Percentiles rank a stretch among this genome's conserved stretches.
phyloP scores from a whole-genome alignment of 2,797 vertebrate species.

The Cyprinodon diabolis region DNA sequence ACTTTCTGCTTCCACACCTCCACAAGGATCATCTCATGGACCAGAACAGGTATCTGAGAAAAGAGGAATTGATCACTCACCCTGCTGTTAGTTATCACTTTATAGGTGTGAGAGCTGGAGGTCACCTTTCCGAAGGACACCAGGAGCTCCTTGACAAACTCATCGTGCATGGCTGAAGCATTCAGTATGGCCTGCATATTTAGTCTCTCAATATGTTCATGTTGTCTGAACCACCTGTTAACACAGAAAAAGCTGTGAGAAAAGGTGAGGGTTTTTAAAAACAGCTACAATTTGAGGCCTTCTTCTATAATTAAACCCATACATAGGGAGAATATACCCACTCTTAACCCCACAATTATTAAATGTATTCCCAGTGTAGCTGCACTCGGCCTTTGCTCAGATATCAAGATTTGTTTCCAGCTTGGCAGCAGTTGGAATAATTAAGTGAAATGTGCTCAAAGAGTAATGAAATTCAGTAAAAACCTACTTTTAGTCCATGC shows the following conservation, averaged over 20 bases:
- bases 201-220: conserved; percentile 91
- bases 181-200: conserved; percentile 95
- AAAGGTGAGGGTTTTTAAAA: background rate
- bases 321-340: background rate
- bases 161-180: conserved; percentile 82
- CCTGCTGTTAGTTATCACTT: background rate
- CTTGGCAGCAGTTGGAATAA: conserved; percentile 1
- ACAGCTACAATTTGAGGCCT: background rate
- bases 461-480: background rate
- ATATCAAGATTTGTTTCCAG: background rate
- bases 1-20: conserved; percentile 96
- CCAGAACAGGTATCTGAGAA: conserved; percentile 85
- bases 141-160: conserved; percentile 90
- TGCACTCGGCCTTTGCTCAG: background rate
- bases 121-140: conserved; percentile 88
- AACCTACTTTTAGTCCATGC: background rate
- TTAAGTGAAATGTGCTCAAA: background rate
- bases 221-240: conserved; percentile 91
- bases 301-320: background rate
- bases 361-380: background rate
- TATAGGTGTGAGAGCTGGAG: background rate
- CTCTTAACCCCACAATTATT: background rate
- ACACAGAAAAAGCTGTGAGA: conserved; percentile 11
- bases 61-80: background rate
- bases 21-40: conserved; percentile 88